Evolutionary conservation across 2,797 vertebrate species (phyloP), one percentile per base, ranked within the genome.

Genomic region (Meriones psammophilus): DNA sequence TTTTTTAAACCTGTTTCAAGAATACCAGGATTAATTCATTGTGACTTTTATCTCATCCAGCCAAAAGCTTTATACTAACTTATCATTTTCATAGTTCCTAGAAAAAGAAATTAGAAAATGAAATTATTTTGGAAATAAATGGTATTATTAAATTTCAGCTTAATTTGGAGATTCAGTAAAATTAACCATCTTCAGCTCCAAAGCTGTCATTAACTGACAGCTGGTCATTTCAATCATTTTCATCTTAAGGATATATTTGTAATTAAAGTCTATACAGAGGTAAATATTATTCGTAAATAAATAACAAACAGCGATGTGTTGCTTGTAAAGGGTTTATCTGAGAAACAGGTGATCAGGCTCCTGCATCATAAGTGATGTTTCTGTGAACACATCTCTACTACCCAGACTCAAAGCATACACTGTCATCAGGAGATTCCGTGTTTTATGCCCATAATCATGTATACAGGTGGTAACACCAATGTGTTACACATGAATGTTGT

Each of bases 31-130:
- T 71, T 85, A 91, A 89, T 90, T 78, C 89, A 85, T 64, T 90
- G 54, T 84, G 60, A 92, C 10, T 94, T 95, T 94, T 85, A 17
- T 84, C 4, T 84, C 24, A 85, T 42, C 74, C 33, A 96, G n/a
- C 79, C 18, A 66, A 60, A 83, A 95, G 60, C 54, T 71, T 95
- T 60, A 94, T 56, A 88, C 76, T 76, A 73, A 62, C 5, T 84
- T 91, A 92, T 94, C 20, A 20, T 60, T 46, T 92, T 81, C 9
- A 39, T 68, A 1, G 42, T 60, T 96, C 28, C 12, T 26, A 79
- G 26, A 86, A 96, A 92, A 95, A 39, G 60, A 30, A 89, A n/a
- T 74, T 95, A 85, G 92, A 5, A 87, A 87, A 93, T 84, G 9
- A 96, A 83, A 85, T 78, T 81, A 92, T 62, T 62, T 86, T 62